Evolutionary conservation across 2,113 vertebrate species (phyloP).

Genomic region (Cyprinodon brontotheroides): DNA sequence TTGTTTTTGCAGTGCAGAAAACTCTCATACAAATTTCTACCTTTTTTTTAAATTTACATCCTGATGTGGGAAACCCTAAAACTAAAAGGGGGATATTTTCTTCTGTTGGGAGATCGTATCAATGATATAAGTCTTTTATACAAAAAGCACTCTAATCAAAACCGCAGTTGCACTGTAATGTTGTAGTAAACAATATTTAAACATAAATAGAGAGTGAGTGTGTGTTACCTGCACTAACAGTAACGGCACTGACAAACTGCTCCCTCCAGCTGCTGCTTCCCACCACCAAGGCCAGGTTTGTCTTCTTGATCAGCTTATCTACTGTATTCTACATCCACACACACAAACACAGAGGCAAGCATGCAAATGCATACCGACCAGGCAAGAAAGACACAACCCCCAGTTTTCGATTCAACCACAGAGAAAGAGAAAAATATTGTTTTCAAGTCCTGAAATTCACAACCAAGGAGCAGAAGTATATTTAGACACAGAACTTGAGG

Average conservation of each 20-base stretch:
- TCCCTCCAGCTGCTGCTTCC: conserved; percentile 88
- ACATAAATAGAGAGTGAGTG: conserved; percentile 5
- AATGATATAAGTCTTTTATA: too few relatives aligned
- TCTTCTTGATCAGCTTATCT: conserved; percentile 88
- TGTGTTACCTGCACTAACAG: conserved; percentile 83
- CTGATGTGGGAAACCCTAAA: too few relatives aligned
- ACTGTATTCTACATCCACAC: conserved; percentile 79
- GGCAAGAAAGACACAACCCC: conserved; percentile 47
- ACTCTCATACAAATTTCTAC: too few relatives aligned
- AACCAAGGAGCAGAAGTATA: not conserved
- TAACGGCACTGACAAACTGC: conserved; percentile 85
- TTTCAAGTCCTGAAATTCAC: conserved; percentile 34
- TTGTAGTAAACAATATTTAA: too few relatives aligned
- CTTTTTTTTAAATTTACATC: too few relatives aligned
- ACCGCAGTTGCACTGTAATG: too few relatives aligned
- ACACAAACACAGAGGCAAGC: conserved; percentile 23
- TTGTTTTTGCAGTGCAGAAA: too few relatives aligned
- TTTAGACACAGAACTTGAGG: not conserved
- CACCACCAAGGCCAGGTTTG: conserved; percentile 85
- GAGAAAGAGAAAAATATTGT: conserved; percentile 19
- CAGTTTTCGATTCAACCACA: conserved; percentile 41
- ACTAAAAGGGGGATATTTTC: too few relatives aligned
- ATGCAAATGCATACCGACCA: conserved; percentile 28
- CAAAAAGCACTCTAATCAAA: too few relatives aligned
- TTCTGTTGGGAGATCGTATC: too few relatives aligned